Base-by-base conservation (phyloP, 2,797 vertebrate genomes). In the Hafferia zeledoni region DNA sequence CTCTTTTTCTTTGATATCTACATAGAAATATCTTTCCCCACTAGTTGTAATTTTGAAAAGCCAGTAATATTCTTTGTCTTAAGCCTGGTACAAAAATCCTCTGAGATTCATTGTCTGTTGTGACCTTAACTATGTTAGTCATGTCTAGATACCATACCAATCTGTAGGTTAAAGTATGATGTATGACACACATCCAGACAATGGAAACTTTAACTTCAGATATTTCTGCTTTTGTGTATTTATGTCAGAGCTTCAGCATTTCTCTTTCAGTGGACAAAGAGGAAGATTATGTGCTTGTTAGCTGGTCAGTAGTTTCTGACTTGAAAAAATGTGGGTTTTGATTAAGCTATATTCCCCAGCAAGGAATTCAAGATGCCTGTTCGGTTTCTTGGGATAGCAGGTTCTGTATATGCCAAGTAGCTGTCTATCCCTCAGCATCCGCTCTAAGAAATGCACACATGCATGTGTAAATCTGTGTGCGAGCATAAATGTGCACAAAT, bases 111-210 rank as follows among this genome's bases (percentile, higher is more conserved):
- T 77, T 87, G 67, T 67, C 72, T 44, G 17, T 57, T 53, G 28
- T 89, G 94, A 89, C 87, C 84, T 90, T 94, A 92, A 95, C 93
- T 94, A 80, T 91, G 46, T 61, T 71, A 92, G 81, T 43, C 74
- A 31, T 49, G 75, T 69, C 69, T 68, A 76, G 69, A 64, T 74
- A 89, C 15, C 6, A 10, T 14, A 80, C 47, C 57, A 89, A 27
- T 81, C 52, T 87, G 67, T 43, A 78, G 49, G 76, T 57, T 72
- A 53, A 93, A 89, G 39, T 68, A 61, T 80, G 67, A 88, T 57
- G 28, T 18, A 82, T 50, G 2, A 8, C 83, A 90, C 46, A 71
- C 60, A 46, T 56, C 39, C 79, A 79, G 80, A 83, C 49, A 94
- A 79, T 1, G 13, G 59, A 88, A 88, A 47, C 22, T 88, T 93